phyloP scores from a whole-genome alignment of 2,113 vertebrate genomes.

The Cromileptes altivelis region DNA sequence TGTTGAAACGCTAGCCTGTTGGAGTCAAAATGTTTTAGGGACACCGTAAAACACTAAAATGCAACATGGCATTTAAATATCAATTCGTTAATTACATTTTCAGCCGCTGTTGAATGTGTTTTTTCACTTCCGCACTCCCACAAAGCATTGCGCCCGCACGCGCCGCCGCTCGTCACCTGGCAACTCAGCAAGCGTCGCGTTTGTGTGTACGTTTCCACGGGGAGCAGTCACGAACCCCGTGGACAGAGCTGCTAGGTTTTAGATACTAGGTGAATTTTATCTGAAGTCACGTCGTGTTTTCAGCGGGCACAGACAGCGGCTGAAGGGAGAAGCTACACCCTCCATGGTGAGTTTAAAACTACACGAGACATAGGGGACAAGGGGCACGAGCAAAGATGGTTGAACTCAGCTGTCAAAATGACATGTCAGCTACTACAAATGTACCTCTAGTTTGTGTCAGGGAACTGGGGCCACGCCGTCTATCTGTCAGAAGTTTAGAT shows the following conservation, averaged over 20 bases:
- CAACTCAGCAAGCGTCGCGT: slow-evolving; percentile 22
- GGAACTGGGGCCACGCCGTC: background rate
- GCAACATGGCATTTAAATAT: too few species aligned
- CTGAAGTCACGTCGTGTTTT: slow-evolving; percentile 39
- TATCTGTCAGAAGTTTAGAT: background rate
- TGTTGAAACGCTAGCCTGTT: too few species aligned
- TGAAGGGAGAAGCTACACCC: slow-evolving; percentile 1
- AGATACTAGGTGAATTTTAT: slow-evolving; percentile 28
- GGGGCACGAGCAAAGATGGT: background rate
- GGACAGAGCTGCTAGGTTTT: background rate
- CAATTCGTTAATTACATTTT: background rate
- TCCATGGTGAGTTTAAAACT: slow-evolving; percentile 74
- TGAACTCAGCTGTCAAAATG: slow-evolving; percentile 19
- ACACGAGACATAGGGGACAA: background rate
- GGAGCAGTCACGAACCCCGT: slow-evolving; percentile 53
- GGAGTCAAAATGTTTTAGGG: background rate
- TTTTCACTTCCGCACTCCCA: background rate
- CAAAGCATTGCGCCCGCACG: slow-evolving; percentile 48
- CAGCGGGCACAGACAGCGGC: slow-evolving; percentile 47
- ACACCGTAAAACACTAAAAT: background rate
- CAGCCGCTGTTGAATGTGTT: background rate
- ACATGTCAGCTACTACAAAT: slow-evolving; percentile 23
- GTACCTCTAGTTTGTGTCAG: background rate
- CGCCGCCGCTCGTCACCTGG: slow-evolving; percentile 19
- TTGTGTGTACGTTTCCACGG: slow-evolving; percentile 81